These are phyloP conservation scores for Neuroscelio doddi DNA, from an alignment of 2,888 invertebrate species.

Conservation along the genomic window DNA sequence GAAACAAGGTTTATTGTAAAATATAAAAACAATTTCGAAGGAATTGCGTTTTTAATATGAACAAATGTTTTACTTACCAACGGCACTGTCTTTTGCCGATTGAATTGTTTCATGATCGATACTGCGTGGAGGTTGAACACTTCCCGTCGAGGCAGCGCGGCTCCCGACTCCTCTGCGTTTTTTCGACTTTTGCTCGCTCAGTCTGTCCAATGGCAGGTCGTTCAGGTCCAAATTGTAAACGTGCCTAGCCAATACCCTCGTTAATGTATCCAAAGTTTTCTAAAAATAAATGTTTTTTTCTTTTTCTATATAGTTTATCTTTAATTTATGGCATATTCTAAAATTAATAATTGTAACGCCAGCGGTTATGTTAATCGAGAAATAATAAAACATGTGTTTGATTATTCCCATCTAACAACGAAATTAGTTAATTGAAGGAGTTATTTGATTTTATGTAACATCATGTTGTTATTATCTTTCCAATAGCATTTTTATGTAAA, in stretches of 20 bases:
- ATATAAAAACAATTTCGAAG: neutral
- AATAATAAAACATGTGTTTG: no score
- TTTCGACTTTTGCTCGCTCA: constrained; percentile 86
- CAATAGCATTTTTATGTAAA: no score
- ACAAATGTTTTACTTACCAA: constrained; percentile 55
- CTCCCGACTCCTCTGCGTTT: constrained; percentile 74
- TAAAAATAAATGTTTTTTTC: constrained; percentile 67
- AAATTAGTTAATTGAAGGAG: no score
- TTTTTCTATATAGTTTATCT: no score
- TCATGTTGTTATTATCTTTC: no score
- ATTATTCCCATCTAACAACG: no score
- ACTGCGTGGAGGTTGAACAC: constrained; percentile 67
- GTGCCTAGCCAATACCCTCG: constrained; percentile 93
- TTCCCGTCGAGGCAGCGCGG: constrained; percentile 67
- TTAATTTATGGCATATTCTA: no score
- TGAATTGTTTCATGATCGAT: constrained; percentile 63
- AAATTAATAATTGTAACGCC: no score
- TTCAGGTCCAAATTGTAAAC: constrained; percentile 95
- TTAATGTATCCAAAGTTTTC: constrained; percentile 98
- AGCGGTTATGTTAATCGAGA: no score
- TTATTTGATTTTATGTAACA: no score
- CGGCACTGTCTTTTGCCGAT: constrained; percentile 63
- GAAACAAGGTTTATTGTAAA: neutral
- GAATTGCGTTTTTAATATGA: no score
- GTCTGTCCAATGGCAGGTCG: constrained; percentile 85